These are phyloP conservation scores for Falco rusticolus DNA, from an alignment of 2,797 vertebrate genomes.

Conservation along the genomic window DNA sequence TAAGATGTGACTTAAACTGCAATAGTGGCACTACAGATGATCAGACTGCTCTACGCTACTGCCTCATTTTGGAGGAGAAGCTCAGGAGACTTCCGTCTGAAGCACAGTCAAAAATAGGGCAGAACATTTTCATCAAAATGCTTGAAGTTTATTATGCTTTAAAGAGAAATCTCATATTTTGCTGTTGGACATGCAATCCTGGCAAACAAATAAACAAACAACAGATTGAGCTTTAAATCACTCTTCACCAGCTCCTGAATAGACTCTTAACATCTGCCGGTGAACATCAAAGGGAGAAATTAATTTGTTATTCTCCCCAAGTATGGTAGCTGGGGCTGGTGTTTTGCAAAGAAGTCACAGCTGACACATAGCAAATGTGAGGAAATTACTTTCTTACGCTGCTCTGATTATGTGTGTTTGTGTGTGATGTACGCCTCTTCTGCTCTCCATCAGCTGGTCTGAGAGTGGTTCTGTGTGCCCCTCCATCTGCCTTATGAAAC, in stretches of 20 bases:
- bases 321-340: not conserved
- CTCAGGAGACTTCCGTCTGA: not conserved
- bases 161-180: not conserved
- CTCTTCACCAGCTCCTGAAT: not conserved
- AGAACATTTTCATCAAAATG: not conserved
- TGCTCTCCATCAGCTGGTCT: not conserved
- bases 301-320: not conserved
- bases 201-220: not conserved
- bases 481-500: not conserved
- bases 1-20: not conserved
- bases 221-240: not conserved
- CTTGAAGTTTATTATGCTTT: not conserved
- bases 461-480: not conserved
- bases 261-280: not conserved
- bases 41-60: not conserved
- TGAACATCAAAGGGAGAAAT: not conserved
- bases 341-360: constrained; percentile 17
- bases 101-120: not conserved
- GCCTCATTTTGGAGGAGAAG: not conserved
- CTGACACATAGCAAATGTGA: constrained; percentile 19
- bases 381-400: not conserved
- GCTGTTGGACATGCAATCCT: rapidly evolving
- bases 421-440: not conserved
- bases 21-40: not conserved
- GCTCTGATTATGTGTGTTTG: not conserved